Evolutionary conservation across 2,888 invertebrate species (phyloP).

Genomic region (Sisyra terminalis): DNA sequence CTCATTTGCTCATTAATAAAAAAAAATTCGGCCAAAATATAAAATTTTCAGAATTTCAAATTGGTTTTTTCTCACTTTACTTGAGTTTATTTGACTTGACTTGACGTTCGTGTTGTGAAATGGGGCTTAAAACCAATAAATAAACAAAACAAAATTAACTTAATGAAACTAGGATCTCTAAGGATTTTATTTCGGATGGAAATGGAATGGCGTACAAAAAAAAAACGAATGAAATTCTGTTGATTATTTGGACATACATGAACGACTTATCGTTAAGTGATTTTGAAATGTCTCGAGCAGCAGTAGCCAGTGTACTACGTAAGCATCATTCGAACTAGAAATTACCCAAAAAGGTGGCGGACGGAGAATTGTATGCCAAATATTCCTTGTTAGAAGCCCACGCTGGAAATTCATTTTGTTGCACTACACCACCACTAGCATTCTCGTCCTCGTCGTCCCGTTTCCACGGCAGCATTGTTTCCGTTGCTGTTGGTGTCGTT

Average conservation of each 20-base stretch:
- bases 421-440: conserved; percentile 42
- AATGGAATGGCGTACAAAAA: conserved; percentile 9
- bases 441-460: conserved; percentile 58
- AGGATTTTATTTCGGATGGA: background rate
- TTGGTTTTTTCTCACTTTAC: no score
- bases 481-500: conserved; percentile 75
- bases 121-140: background rate
- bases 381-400: conserved; percentile 95
- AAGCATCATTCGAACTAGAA: conserved; percentile 6
- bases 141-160: background rate
- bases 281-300: no score
- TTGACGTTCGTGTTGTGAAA: no score
- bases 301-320: no score
- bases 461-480: conserved; percentile 87
- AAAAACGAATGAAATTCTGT: no score
- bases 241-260: no score
- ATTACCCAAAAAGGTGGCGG: conserved; percentile 78
- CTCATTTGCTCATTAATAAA: no score
- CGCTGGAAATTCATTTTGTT: conserved; percentile 81
- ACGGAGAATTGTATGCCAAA: conserved; percentile 78
- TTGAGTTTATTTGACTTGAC: no score
- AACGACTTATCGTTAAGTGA: no score
- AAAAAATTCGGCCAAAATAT: no score
- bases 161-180: background rate
- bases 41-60: no score